Evolutionary conservation across 2,113 vertebrate species (phyloP), one percentile per base, ranked within the genome.

Genomic region (Pyxicephalus adspersus): DNA sequence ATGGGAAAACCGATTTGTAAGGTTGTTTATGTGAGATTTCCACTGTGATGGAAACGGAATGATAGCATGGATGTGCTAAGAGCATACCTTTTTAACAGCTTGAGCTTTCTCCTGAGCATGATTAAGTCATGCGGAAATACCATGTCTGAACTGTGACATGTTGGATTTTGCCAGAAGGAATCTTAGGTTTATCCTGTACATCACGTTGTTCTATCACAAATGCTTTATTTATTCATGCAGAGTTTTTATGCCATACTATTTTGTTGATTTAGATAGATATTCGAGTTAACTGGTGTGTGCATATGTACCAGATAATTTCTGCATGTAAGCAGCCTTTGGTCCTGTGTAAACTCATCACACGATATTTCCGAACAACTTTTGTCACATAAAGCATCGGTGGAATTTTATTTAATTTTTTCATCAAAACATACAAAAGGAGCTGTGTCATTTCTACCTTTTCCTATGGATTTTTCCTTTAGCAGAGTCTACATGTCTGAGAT

Each of bases 81-180:
- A 38, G 34, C 71, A 60, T 60, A 74, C 54, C 71, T 74, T 58
- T 26, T 8, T 70, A 70, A 70, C 67, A 52, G 45, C 67, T 70
- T 70, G 67, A 26, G 22, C 67, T 50, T 20, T 58, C 54, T 57
- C 26, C 55, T 74, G 54, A 60, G 19, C 71, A 23, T 60, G 22
- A 22, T 23, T 52, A 7, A 60, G n/a, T 25, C 67, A 7, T 34
- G 25, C 16, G 20, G 9, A 77, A 74, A 26, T 57, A 2, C 26
- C 86, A 73, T 82, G 71, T 85, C 84, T 79, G 63, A 0, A 5
- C 58, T 28, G 78, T 88, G 84, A 77, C 84, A 76, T 83, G 55
- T 86, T 75, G 86, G 60, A 45, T 16, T 58, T 83, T 86, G 86
- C 86, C 80, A 80, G 80, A 76, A 77, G 85, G 72, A 83, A 81